These are phyloP conservation scores for Cosmia trapezina DNA, from an alignment of 2,888 invertebrate species.

Conservation along the genomic window DNA sequence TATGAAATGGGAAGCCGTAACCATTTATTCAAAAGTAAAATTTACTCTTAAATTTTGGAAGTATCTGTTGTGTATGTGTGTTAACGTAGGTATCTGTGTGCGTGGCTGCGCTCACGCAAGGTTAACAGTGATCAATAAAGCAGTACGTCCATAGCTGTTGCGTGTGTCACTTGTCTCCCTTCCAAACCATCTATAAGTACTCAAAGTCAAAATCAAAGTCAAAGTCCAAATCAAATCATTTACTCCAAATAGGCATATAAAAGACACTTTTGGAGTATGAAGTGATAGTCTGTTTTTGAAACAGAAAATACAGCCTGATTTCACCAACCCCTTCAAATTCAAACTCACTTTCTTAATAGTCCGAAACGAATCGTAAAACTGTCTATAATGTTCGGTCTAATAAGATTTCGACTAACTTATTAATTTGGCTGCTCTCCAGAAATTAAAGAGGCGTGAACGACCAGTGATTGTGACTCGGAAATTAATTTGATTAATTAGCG, in stretches of 20 bases:
- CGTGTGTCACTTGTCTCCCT: too few species aligned
- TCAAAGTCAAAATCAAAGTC: too few species aligned
- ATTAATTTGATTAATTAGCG: conserved; percentile 64
- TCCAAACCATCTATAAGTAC: too few species aligned
- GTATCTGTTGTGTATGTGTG: too few species aligned
- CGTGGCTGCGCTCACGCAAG: too few species aligned
- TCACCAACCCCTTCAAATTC: not conserved
- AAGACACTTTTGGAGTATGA: not conserved
- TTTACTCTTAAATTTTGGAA: not conserved
- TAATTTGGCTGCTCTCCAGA: conserved; percentile 67
- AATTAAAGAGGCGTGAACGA: conserved; percentile 59
- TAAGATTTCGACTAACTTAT: conserved; percentile 47
- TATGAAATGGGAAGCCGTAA: not conserved
- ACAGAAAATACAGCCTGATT: not conserved
- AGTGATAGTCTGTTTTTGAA: not conserved
- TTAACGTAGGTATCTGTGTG: too few species aligned
- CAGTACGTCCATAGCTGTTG: too few species aligned
- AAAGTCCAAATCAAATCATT: too few species aligned
- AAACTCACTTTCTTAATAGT: not conserved
- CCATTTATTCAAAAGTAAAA: too few species aligned
- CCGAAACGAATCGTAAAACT: conserved; percentile 8
- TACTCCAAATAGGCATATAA: too few species aligned
- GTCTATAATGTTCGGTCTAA: conserved; percentile 36
- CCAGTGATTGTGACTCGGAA: conserved; percentile 49
- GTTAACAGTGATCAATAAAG: too few species aligned